Conservation (phyloP, 2,797 vertebrate species). For the Eupleurogrammus muticus region DNA sequence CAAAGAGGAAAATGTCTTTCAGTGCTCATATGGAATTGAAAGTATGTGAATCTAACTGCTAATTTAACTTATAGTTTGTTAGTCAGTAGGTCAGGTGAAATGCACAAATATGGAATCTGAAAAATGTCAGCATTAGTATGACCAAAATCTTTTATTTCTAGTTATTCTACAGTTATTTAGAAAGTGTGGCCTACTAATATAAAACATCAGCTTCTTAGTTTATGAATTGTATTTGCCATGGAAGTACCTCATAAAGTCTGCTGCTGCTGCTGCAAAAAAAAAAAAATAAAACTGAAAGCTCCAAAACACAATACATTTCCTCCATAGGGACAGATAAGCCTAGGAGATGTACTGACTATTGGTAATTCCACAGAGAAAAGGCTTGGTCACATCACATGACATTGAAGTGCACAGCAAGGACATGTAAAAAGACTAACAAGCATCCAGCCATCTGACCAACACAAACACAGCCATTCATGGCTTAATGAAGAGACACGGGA, state of each 20-base stretch:
- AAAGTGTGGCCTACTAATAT: not conserved
- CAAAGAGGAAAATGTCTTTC: too few species aligned
- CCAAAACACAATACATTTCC: not conserved
- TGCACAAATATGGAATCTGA: not conserved
- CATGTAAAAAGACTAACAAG: constrained; percentile 24
- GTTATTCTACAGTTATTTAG: too few species aligned
- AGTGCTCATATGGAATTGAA: too few species aligned
- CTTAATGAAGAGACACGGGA: constrained; percentile 44
- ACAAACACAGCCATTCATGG: constrained; percentile 54
- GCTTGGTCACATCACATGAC: not conserved
- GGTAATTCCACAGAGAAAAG: constrained; percentile 9
- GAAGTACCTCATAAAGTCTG: not conserved
- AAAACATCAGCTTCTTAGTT: not conserved
- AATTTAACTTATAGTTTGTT: not conserved
- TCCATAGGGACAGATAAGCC: not conserved
- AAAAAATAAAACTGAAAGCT: not conserved
- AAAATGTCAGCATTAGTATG: not conserved
- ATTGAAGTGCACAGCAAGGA: not conserved
- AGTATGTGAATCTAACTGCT: too few species aligned
- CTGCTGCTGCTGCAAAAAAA: not conserved
- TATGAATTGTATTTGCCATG: not conserved
- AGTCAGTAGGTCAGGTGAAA: not conserved
- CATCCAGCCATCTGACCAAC: constrained; percentile 21
- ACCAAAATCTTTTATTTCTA: not conserved
- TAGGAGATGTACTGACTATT: not conserved